Evolutionary conservation across 2,888 invertebrate genomes (phyloP).

Genomic region (Neoaliturus tenellus): DNA sequence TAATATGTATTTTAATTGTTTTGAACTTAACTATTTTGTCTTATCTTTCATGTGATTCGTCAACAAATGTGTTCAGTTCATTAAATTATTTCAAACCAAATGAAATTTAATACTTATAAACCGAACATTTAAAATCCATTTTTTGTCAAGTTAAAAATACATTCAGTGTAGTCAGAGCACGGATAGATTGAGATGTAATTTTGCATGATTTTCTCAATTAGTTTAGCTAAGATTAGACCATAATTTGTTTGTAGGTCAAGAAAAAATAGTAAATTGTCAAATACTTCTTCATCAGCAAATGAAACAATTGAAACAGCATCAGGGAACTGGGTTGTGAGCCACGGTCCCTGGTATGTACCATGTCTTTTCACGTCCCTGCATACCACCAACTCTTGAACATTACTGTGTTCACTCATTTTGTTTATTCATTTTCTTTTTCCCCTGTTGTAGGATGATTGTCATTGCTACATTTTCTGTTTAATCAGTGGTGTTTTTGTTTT

Average conservation of each 20-base stretch:
- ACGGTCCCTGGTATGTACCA: slow-evolving; percentile 32
- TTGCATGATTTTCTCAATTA: slow-evolving; percentile 2
- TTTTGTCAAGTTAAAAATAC: background rate
- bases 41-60: too few species aligned
- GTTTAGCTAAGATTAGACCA: slow-evolving; percentile 29
- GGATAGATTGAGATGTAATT: background rate
- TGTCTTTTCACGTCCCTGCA: background rate
- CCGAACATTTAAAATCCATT: too few species aligned
- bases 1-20: too few species aligned
- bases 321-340: slow-evolving; percentile 43
- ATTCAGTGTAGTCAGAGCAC: background rate
- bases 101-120: too few species aligned
- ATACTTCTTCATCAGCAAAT: slow-evolving; percentile 25
- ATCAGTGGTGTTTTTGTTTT: background rate
- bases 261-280: slow-evolving; percentile 35
- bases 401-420: too few species aligned
- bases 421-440: background rate
- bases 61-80: too few species aligned
- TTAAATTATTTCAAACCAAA: too few species aligned
- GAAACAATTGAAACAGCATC: slow-evolving; percentile 34
- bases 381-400: too few species aligned
- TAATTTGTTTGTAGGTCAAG: slow-evolving; percentile 46
- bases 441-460: background rate
- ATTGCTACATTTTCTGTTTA: background rate
- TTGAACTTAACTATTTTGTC: too few species aligned